Evolutionary conservation across 2,797 vertebrate species (phyloP).

Genomic region (Adrianichthys oophorus): DNA sequence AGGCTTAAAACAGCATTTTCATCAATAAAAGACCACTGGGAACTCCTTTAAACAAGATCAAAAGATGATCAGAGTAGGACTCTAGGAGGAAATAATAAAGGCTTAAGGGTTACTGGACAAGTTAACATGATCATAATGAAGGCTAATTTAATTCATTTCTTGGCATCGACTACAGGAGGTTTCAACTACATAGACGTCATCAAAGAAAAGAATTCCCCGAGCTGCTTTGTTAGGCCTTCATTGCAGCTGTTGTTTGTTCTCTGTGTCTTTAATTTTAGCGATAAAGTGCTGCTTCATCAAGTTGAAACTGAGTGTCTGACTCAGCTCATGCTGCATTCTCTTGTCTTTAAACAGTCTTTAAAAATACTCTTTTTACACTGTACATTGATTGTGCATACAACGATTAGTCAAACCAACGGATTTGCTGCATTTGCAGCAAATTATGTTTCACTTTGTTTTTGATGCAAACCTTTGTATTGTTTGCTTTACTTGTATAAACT

Average conservation of each 20-base stretch:
- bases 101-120: not conserved
- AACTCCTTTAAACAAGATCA: too few relatives aligned
- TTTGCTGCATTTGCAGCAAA: too few relatives aligned
- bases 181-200: not conserved
- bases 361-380: not conserved
- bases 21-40: too few relatives aligned
- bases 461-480: too few relatives aligned
- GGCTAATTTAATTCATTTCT: not conserved
- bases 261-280: constrained; percentile 1
- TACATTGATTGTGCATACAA: not conserved
- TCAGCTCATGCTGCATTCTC: not conserved
- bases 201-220: not conserved
- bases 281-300: not conserved
- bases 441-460: too few relatives aligned
- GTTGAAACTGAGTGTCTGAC: not conserved
- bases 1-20: too few relatives aligned
- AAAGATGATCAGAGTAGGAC: too few relatives aligned
- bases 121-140: not conserved
- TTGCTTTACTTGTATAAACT: too few relatives aligned
- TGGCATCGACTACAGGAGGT: not conserved
- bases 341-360: not conserved
- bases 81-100: not conserved
- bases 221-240: not conserved
- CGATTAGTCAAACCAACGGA: not conserved
- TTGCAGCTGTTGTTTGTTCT: not conserved